Conservation (phyloP, 2,888 invertebrate genomes). For the Pristionchus fissidentatus region DNA sequence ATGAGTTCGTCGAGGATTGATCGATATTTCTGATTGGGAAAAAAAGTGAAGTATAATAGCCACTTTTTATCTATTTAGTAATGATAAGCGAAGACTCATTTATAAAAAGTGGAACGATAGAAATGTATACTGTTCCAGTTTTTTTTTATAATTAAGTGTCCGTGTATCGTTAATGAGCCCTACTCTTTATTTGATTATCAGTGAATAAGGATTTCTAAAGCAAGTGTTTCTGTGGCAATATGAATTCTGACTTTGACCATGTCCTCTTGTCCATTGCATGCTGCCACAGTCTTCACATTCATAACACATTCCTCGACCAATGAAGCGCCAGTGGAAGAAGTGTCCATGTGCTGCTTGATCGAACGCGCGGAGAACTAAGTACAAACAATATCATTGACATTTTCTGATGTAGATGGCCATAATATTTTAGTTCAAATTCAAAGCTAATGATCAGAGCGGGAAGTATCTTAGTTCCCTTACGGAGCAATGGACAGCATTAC, state of each 20-base stretch:
- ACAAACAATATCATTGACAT: background rate
- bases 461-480: too few species aligned
- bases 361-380: slow-evolving; percentile 18
- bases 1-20: slow-evolving; percentile 11
- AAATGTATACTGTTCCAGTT: too few species aligned
- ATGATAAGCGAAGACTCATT: too few species aligned
- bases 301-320: slow-evolving; percentile 7
- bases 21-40: background rate
- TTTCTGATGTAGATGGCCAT: too few species aligned
- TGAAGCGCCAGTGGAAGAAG: background rate
- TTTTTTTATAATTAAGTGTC: too few species aligned
- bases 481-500: background rate
- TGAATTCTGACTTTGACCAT: slow-evolving; percentile 58
- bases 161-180: too few species aligned
- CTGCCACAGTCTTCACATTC: slow-evolving; percentile 55
- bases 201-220: too few species aligned
- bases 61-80: too few species aligned
- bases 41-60: too few species aligned
- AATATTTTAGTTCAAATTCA: background rate
- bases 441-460: background rate
- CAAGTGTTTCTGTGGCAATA: too few species aligned
- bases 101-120: too few species aligned
- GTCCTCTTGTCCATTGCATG: slow-evolving; percentile 60
- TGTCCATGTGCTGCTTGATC: slow-evolving; percentile 23
- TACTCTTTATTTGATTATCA: too few species aligned